Evolutionary conservation across 2,113 vertebrate genomes (phyloP).

Genomic region (Ursus arctos): DNA sequence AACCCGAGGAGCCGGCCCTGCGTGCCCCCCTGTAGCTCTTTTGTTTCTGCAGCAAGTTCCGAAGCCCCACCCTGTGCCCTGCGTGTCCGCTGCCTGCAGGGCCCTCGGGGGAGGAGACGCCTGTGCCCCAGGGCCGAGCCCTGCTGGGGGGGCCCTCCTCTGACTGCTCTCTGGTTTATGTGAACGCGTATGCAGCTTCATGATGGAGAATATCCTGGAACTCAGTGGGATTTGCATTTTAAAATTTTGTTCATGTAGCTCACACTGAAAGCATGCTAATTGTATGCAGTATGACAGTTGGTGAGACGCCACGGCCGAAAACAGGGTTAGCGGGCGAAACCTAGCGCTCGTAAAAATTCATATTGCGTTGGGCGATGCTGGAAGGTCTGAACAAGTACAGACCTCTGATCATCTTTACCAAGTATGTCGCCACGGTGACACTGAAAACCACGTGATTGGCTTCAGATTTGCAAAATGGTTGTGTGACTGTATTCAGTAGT

Average conservation of each 20-base stretch:
- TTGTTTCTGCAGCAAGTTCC: neutral
- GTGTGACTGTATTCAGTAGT: neutral
- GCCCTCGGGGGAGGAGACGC: neutral
- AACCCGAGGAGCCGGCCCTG: neutral
- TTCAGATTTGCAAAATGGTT: neutral
- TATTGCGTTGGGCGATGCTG: neutral
- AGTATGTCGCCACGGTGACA: neutral
- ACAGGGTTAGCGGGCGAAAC: accelerated
- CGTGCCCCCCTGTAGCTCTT: neutral
- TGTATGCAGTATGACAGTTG: neutral
- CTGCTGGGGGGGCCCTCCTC: neutral
- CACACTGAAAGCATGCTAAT: neutral
- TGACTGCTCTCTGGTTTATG: neutral
- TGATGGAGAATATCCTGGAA: neutral
- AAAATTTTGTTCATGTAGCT: neutral
- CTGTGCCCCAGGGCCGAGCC: neutral
- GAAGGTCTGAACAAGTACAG: neutral
- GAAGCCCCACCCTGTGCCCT: too few species aligned
- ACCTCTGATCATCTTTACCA: neutral
- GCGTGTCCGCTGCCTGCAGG: accelerated
- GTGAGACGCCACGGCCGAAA: neutral
- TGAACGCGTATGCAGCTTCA: neutral
- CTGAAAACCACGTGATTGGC: neutral
- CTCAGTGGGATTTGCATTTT: neutral
- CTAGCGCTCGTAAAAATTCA: neutral